These are phyloP conservation scores for Proterorhinus semilunaris DNA, from an alignment of 2,113 vertebrate genomes.

Conservation along the genomic window DNA sequence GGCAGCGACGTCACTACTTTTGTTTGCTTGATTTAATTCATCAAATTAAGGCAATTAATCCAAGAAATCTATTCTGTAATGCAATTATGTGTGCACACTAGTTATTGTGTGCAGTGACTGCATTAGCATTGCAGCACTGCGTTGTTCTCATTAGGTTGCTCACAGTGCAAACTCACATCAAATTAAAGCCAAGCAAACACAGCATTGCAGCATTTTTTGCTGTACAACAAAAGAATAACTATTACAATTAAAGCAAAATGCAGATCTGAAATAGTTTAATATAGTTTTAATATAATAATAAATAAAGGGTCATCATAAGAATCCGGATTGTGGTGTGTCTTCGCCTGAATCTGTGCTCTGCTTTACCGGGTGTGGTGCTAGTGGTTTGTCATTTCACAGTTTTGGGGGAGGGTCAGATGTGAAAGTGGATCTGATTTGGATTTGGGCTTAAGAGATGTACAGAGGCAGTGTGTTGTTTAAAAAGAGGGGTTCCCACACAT, in stretches of 20 bases:
- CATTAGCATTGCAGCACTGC: background rate
- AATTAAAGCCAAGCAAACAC: conserved; percentile 24
- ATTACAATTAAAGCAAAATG: background rate
- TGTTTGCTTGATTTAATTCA: conserved; percentile 50
- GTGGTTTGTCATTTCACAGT: conserved; percentile 13
- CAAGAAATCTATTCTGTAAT: conserved; percentile 52
- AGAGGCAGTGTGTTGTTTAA: conserved; percentile 10
- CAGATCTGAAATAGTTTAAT: background rate
- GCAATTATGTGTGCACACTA: conserved; percentile 39
- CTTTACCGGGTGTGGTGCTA: conserved; percentile 3
- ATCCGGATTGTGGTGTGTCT: no score
- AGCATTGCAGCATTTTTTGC: conserved; percentile 8
- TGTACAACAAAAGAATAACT: conserved; percentile 1
- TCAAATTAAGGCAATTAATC: conserved; percentile 55
- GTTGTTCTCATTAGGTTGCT: conserved; percentile 42
- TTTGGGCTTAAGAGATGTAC: background rate
- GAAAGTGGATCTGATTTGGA: conserved; percentile 4
- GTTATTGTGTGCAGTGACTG: conserved; percentile 33
- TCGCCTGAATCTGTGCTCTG: background rate
- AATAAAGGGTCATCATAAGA: no score
- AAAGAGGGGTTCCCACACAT: conserved; percentile 30
- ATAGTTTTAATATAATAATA: no score
- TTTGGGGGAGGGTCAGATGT: background rate
- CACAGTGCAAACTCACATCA: conserved; percentile 32
- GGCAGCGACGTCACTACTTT: conserved; percentile 38